Base-by-base conservation (phyloP, 2,113 vertebrate genomes). In the Lepisosteus osseus region DNA sequence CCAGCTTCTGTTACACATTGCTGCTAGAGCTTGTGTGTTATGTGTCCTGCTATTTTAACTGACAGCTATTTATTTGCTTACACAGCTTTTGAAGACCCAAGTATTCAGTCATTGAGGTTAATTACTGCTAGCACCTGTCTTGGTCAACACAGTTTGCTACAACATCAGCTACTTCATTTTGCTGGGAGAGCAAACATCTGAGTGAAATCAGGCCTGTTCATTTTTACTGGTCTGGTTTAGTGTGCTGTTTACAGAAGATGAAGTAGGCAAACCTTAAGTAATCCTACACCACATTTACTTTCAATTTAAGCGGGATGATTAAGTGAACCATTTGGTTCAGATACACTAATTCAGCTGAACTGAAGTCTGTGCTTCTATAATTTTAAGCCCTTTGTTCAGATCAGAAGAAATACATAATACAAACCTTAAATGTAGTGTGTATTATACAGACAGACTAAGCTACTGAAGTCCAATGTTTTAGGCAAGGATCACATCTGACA, bases 41-140 rank as follows among this genome's bases (percentile, higher is more conserved):
- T 69, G 72, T 82, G 80, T 85, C 83, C 86, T 87, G 83, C 67
- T 78, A 75, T 71, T 82, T 86, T 78, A 85, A 85, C 79, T 85
- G 78, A 83, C 68, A 79, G 78, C 90, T 92, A 84, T 93, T 95
- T 94, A 91, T 94, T 94, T 94, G 90, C 87, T 88, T 91, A 86
- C 85, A 85, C 80, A 91, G 86, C 74, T 81, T 93, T 85, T 83
- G 84, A 86, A 80, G 82, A 85, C 77, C 81, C 62, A 69, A 80
- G 77, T 73, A 67, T 74, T 83, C 74, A 76, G 78, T 81, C 79
- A 77, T 81, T 80, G 80, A 86, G 87, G 82, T 87, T 90, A 89
- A 90, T 80, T 85, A 87, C 86, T 78, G 71, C 80, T 83, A 86
- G 72, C 92, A 92, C 90, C 90, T 94, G 92, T 93, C 88, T 84